These are phyloP conservation scores for Leistus spinibarbis DNA, from an alignment of 2,888 invertebrate species.

Conservation along the genomic window DNA sequence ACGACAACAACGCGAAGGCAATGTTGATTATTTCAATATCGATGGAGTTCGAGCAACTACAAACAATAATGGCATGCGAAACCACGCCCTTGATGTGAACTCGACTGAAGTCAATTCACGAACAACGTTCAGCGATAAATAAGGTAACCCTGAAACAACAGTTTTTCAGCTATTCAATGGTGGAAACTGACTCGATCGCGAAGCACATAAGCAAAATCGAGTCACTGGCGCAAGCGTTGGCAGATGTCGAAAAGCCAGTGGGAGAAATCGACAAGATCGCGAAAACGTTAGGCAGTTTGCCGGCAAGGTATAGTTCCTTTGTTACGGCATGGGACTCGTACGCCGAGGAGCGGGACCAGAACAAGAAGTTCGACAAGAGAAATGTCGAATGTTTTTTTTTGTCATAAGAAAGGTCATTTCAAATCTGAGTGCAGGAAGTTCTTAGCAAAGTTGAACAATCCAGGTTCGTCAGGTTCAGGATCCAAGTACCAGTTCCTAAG, in stretches of 20 bases:
- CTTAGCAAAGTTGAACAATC: background rate
- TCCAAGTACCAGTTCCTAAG: too few relatives aligned
- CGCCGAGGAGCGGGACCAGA: background rate
- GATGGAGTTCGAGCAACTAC: conserved; percentile 32
- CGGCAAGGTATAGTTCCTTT: conserved; percentile 24
- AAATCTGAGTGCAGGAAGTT: conserved; percentile 9
- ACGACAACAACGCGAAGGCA: conserved; percentile 22
- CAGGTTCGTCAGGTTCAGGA: too few relatives aligned
- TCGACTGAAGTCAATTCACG: conserved; percentile 37
- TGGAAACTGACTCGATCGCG: conserved; percentile 36
- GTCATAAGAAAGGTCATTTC: conserved; percentile 17
- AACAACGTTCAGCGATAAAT: conserved; percentile 37
- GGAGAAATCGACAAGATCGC: conserved; percentile 38
- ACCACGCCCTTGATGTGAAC: conserved; percentile 34
- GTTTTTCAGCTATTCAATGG: too few relatives aligned
- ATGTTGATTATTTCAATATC: conserved; percentile 34
- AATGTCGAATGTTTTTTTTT: conserved; percentile 13
- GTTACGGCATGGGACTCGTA: conserved; percentile 34
- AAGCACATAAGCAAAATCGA: conserved; percentile 41
- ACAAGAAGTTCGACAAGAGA: conserved; percentile 6
- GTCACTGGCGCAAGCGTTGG: conserved; percentile 30
- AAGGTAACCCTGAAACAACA: conserved; percentile 39
- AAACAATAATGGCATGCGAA: conserved; percentile 24
- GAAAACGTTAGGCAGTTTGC: conserved; percentile 24
- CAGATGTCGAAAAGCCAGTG: conserved; percentile 29